Base-by-base conservation (phyloP, 2,113 vertebrate species). In the Abramis brama region DNA sequence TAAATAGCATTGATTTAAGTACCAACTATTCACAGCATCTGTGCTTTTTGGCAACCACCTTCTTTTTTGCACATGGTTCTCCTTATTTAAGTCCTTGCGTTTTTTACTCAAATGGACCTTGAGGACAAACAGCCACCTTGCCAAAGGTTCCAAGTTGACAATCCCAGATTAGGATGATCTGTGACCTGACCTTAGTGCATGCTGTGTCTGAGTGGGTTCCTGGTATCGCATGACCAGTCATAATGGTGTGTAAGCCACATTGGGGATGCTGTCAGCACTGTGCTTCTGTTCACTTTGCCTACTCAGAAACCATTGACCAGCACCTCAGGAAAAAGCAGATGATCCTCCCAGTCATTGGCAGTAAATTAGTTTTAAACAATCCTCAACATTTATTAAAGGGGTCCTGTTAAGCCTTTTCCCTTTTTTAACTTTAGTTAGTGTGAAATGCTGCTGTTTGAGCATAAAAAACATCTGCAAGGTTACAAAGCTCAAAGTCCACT, bases 1-100 rank as follows among this genome's bases (percentile, higher is more conserved):
- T 89, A 85, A 90, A 90, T 89, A 88, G 87, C 78, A 83, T 89
- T 88, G 86, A 89, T 89, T 86, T 87, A 90, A 89, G 83, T 86
- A 78, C 62, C 71, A 80, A 78, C 55, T 73, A 86, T 84, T 74
- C 75, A 50, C 86, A 87, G 87, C 87, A 91, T 88, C 89, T 90
- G 87, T 86, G 83, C 52, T 85, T 87, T 82, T 87, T 89, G 88
- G 84, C 87, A 89, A 73, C 17, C 10, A 25, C 17, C 10, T 87
- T 50, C 27, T 79, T 79, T 43, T 85, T 82, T 85, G 83, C 87
- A 86, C 30, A 39, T 70, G 33, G 39, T 52, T 47, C 10, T 62
- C 73, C 75, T 47, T 83, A 52, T 88, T 89, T 68, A 86, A 75
- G 33, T 81, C 79, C 52, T 84, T 76, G 75, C 15, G 27, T 84